Evolutionary conservation across 2,888 invertebrate species (phyloP).

Genomic region (Quadroppia sp.): DNA sequence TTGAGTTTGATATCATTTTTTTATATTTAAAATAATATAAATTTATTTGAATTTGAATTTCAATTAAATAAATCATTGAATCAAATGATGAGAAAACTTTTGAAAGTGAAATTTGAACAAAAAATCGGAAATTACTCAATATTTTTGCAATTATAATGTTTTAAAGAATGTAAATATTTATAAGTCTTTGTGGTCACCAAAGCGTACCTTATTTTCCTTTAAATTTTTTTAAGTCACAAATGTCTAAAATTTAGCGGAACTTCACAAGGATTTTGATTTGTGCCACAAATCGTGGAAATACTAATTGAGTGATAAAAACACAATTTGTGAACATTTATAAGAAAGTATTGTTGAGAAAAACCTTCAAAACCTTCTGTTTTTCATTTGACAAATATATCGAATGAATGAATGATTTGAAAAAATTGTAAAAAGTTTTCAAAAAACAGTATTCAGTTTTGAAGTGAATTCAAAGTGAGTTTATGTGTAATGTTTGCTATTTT

Average conservation of each 20-base stretch:
- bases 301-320: not conserved
- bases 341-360: not conserved
- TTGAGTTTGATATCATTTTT: too few species aligned
- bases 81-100: too few species aligned
- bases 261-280: slow-evolving; percentile 19
- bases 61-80: too few species aligned
- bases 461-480: not conserved
- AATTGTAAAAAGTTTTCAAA: not conserved
- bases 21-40: too few species aligned
- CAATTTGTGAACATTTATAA: slow-evolving; percentile 3
- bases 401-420: not conserved
- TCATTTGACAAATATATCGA: not conserved
- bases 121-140: not conserved
- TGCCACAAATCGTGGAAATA: slow-evolving; percentile 14
- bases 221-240: not conserved
- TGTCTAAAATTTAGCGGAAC: slow-evolving; percentile 1
- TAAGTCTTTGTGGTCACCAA: not conserved
- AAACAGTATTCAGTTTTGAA: not conserved
- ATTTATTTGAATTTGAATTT: too few species aligned
- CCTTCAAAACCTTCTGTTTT: not conserved
- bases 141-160: not conserved
- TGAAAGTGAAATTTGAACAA: not conserved
- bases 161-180: slow-evolving; percentile 2
- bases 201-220: slow-evolving; percentile 22
- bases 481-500: not conserved